Conservation (phyloP, 2,797 vertebrate genomes). For the Acanthopagrus latus region DNA sequence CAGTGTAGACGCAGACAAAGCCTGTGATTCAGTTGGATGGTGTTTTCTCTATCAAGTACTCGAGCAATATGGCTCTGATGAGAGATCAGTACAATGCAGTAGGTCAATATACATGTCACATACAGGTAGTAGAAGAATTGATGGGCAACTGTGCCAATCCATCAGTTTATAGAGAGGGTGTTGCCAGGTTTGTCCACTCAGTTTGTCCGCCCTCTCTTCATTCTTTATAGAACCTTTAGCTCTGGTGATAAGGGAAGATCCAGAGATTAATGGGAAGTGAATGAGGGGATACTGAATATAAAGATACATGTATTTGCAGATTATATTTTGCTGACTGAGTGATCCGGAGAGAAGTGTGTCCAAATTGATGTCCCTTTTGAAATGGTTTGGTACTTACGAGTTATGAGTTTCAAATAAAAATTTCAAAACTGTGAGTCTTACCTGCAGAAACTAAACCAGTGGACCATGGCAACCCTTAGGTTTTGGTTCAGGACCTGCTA, state of each 20-base stretch:
- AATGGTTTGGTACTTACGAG: too few relatives aligned
- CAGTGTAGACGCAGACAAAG: slow-evolving; percentile 15
- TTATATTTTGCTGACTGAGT: not conserved
- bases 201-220: not conserved
- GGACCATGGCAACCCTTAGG: not conserved
- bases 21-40: slow-evolving; percentile 5
- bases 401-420: too few relatives aligned
- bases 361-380: not conserved
- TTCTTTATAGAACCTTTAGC: not conserved
- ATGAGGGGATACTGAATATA: not conserved
- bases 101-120: not conserved
- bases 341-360: not conserved
- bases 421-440: too few relatives aligned
- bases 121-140: not conserved
- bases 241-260: not conserved
- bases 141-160: not conserved
- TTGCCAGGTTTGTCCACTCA: not conserved
- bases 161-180: not conserved
- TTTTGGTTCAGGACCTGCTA: not conserved
- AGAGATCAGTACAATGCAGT: not conserved
- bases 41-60: not conserved
- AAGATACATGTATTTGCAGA: not conserved
- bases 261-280: not conserved
- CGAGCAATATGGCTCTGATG: slow-evolving; percentile 13
- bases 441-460: not conserved